Evolutionary conservation across 2,113 vertebrate genomes (phyloP), one percentile per base, ranked within the genome.

Genomic region (Polypterus senegalus): DNA sequence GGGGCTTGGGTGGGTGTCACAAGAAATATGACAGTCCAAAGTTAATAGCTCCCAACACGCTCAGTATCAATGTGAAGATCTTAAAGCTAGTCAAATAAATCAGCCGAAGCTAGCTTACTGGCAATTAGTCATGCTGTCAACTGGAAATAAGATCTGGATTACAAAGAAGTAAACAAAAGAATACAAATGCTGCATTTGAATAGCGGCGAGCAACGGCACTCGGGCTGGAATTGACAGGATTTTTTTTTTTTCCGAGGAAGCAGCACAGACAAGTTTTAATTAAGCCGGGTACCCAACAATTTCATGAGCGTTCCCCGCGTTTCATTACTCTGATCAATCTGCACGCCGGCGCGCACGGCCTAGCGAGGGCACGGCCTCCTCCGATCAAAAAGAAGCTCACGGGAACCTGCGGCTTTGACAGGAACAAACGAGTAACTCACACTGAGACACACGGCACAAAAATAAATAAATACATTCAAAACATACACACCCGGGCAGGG

Each of bases 81-180:
- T 61, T 66, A 66, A 61, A 49, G 60, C 48, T 58, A 61, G 60
- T 62, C 60, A 62, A 49, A 66, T 47, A 52, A 59, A 61, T 61
- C 48, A 62, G 49, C 49, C 52, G 9, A 48, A 58, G 49, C 60
- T 53, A 60, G 60, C 55, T 66, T 61, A 53, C 65, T 57, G 49
- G 54, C 60, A 62, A 66, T 66, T 66, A 66, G 65, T 66, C 60
- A 66, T 66, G 55, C 55, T 66, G 60, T 66, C 65, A 61, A 49
- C 48, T 58, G 54, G 49, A 66, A 62, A 61, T 62, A 66, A 66
- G 65, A 58, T 61, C 49, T 57, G 60, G 60, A 61, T 61, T 61
- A 61, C 60, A 61, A 61, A 61, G 54, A 62, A 54, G 61, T 51
- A 66, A 62, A 66, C 54, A 62, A 66, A 58, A 46, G 11, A 52